Conservation (phyloP, 1,140 invertebrate species). For the Pachyrhynchus sulphureomaculatus region DNA sequence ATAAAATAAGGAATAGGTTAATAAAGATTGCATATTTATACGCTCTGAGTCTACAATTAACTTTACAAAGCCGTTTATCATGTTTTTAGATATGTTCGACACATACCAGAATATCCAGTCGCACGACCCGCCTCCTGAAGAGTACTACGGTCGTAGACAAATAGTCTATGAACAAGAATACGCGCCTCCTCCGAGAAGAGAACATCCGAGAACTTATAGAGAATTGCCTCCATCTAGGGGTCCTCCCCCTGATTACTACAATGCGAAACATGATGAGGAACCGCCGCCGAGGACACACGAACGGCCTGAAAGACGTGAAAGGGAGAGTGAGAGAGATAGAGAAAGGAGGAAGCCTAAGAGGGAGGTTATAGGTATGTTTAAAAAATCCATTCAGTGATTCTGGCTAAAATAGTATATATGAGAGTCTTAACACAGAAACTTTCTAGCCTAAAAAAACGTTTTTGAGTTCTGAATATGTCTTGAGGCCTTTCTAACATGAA, state of each 20-base stretch:
- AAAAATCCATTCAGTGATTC: no score
- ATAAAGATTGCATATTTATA: no score
- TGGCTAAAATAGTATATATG: no score
- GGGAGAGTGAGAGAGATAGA: constrained; percentile 51
- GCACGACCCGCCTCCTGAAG: constrained; percentile 40
- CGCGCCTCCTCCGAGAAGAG: constrained; percentile 46
- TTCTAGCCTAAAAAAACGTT: no score
- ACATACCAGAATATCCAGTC: constrained; percentile 44
- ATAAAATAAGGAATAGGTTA: no score
- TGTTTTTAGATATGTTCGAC: constrained; percentile 42
- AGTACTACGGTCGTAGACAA: constrained; percentile 44
- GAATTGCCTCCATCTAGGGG: constrained; percentile 44
- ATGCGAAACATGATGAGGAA: constrained; percentile 48
- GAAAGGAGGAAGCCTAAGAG: constrained; percentile 61
- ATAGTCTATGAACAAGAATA: constrained; percentile 48
- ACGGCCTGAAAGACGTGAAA: constrained; percentile 32
- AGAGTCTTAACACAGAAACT: no score
- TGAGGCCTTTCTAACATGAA: no score
- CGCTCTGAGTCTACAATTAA: no score
- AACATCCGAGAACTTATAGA: constrained; percentile 49
- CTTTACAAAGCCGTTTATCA: not conserved
- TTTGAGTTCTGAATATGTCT: no score
- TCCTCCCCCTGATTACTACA: constrained; percentile 44
- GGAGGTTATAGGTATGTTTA: constrained; percentile 66
- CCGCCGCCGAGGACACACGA: constrained; percentile 4